A percentile compares a stretch with the other conserved stretches of the same genome.
Conservation (phyloP, 2,888 invertebrate species). For the Penaeus monodon region DNA sequence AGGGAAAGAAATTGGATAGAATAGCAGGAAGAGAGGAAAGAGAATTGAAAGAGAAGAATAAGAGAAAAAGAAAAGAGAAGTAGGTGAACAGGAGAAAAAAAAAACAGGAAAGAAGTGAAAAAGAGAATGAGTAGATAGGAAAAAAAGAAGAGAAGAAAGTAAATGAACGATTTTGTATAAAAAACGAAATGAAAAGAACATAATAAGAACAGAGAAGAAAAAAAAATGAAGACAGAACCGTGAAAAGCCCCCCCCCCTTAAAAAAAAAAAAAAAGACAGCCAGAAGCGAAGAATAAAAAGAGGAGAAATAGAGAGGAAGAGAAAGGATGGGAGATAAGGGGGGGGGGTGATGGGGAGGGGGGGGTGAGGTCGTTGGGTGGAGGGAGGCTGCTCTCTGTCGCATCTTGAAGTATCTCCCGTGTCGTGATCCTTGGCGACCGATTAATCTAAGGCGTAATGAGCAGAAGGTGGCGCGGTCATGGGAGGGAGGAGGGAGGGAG, state of each 20-base stretch:
- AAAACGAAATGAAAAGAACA: no score
- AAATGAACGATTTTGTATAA: background rate
- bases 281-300: background rate
- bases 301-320: background rate
- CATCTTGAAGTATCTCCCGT: slow-evolving; percentile 29
- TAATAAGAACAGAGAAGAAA: background rate
- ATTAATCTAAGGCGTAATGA: slow-evolving; percentile 33
- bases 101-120: background rate
- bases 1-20: no score
- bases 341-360: background rate
- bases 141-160: background rate
- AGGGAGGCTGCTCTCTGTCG: background rate
- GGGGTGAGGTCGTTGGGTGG: background rate
- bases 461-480: background rate
- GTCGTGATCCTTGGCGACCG: slow-evolving; percentile 36
- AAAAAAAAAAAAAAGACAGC: no score
- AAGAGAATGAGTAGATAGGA: background rate
- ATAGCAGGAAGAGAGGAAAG: no score
- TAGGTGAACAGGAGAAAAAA: background rate
- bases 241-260: no score
- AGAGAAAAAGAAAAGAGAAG: background rate
- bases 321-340: background rate
- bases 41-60: no score
- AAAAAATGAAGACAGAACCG: background rate
- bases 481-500: no score